These are phyloP conservation scores for Ametastegia equiseti DNA, from an alignment of 2,888 invertebrate genomes.

Conservation along the genomic window DNA sequence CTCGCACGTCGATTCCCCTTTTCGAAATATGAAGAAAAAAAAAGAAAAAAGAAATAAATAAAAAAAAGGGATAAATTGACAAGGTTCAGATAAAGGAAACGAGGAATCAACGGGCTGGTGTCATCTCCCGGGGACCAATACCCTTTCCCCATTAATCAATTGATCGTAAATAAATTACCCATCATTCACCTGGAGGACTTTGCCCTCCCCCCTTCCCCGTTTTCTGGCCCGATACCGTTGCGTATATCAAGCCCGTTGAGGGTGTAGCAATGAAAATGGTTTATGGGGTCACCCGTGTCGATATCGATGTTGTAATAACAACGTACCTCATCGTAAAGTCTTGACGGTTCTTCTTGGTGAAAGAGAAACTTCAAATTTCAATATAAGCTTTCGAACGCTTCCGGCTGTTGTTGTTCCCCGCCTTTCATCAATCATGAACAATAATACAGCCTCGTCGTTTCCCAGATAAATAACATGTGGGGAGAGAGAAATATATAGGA, in stretches of 20 bases:
- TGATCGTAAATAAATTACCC: constrained; percentile 29
- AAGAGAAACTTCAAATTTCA: constrained; percentile 24
- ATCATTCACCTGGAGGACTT: constrained; percentile 5
- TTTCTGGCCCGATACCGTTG: not conserved
- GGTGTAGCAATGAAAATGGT: constrained; percentile 27
- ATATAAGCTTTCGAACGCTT: constrained; percentile 24
- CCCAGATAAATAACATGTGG: too few species aligned
- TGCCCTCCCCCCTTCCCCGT: too few species aligned
- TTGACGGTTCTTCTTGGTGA: not conserved
- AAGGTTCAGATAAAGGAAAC: not conserved
- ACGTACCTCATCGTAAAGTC: constrained; percentile 24
- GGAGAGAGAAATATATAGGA: too few species aligned
- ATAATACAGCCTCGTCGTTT: not conserved
- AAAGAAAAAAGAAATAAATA: too few species aligned
- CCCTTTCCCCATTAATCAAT: constrained; percentile 22
- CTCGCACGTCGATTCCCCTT: not conserved
- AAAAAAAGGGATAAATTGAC: not conserved
- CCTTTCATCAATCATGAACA: constrained; percentile 28
- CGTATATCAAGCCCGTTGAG: not conserved
- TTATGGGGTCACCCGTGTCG: constrained; percentile 2
- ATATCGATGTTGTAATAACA: not conserved
- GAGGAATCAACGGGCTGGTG: not conserved
- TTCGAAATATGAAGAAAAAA: too few species aligned
- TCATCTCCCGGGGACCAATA: not conserved
- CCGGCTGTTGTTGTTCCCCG: constrained; percentile 18